phyloP scores from a whole-genome alignment of 1,140 invertebrate genomes.

The Epicauta chinensis region DNA sequence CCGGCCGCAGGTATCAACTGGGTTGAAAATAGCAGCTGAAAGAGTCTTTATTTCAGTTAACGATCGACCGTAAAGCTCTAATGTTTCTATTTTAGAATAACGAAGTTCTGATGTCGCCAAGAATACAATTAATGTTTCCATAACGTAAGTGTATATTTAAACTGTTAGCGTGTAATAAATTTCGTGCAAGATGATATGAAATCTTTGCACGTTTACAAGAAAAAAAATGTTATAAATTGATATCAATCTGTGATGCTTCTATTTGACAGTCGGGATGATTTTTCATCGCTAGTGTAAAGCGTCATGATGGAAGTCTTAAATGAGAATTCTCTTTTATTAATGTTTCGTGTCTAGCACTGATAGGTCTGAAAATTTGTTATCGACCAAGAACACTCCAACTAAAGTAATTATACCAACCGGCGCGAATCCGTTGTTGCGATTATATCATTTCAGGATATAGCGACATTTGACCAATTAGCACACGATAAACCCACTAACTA shows the following conservation, averaged over 20 bases:
- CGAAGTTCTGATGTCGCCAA: neutral
- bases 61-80: conserved; percentile 13
- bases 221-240: too few species aligned
- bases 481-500: too few species aligned
- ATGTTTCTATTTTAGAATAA: conserved; percentile 13
- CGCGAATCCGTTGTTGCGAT: conserved; percentile 10
- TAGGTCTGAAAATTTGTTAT: conserved; percentile 15
- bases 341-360: conserved; percentile 12
- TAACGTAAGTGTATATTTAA: too few species aligned
- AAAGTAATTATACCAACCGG: conserved; percentile 13
- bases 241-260: too few species aligned
- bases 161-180: too few species aligned
- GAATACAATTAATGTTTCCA: too few species aligned
- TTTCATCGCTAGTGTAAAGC: conserved; percentile 1
- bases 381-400: conserved; percentile 12
- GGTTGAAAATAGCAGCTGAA: conserved; percentile 1
- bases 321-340: conserved; percentile 7
- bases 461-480: neutral
- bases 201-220: too few species aligned
- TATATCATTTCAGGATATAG: conserved; percentile 2
- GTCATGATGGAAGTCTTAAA: neutral
- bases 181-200: too few species aligned
- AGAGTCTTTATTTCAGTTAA: conserved; percentile 3
- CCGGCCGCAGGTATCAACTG: conserved; percentile 13
- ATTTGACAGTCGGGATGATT: neutral